Percentiles rank a stretch among this genome's conserved stretches.
These are phyloP conservation scores for Ophion slaviceki DNA, from an alignment of 2,888 invertebrate genomes.

Conservation along the genomic window DNA sequence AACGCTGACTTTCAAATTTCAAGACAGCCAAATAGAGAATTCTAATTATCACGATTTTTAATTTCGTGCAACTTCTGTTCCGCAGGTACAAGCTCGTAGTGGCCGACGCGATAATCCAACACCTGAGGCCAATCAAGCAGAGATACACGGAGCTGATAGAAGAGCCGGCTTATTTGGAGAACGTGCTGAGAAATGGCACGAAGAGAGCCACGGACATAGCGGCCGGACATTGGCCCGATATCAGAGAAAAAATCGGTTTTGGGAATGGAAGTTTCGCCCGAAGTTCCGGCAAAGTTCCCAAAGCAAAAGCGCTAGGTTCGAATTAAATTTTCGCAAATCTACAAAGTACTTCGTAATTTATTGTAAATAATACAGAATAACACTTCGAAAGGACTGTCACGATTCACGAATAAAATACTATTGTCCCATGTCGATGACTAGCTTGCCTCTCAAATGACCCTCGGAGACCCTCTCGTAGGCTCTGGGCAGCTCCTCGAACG, in stretches of 20 bases:
- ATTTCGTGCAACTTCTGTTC: conserved; percentile 60
- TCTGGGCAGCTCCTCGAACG: conserved; percentile 88
- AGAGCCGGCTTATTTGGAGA: conserved; percentile 87
- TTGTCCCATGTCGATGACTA: conserved; percentile 86
- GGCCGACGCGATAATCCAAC: conserved; percentile 89
- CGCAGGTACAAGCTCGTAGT: conserved; percentile 89
- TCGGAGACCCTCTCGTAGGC: conserved; percentile 88
- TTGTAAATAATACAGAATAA: conserved; percentile 59
- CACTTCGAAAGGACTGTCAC: conserved; percentile 22
- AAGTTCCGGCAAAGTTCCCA: background rate
- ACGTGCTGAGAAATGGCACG: conserved; percentile 87
- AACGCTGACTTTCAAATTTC: background rate
- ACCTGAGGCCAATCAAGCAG: conserved; percentile 88
- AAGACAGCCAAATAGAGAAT: background rate
- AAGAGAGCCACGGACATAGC: conserved; percentile 88
- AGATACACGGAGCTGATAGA: conserved; percentile 86
- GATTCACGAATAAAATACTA: conserved; percentile 38
- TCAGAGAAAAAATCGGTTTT: conserved; percentile 86
- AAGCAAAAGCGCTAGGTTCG: conserved; percentile 48
- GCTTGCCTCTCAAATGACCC: conserved; percentile 92
- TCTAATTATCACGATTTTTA: background rate
- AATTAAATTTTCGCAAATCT: conserved; percentile 17
- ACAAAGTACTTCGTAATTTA: conserved; percentile 45
- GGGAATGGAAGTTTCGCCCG: conserved; percentile 66
- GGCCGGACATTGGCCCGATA: conserved; percentile 87